A percentile compares a stretch with the other conserved stretches of the same genome.
These are phyloP conservation scores for Pseudachorutes palmiensis DNA, from an alignment of 1,140 invertebrate species.

Conservation along the genomic window DNA sequence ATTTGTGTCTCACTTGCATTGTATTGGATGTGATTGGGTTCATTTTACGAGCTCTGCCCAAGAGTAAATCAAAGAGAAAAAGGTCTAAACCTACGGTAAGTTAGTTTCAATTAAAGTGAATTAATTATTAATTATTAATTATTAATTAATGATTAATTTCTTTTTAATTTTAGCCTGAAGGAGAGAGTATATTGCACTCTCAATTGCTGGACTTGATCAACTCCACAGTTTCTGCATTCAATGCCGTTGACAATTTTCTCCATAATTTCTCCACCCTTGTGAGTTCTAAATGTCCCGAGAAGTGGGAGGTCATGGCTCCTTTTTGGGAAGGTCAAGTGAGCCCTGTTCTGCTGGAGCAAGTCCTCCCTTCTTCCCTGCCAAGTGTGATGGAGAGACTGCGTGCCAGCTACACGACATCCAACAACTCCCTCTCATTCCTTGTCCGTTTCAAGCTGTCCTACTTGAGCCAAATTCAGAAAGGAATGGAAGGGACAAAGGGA, in stretches of 20 bases:
- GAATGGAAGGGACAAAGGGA: too few relatives aligned
- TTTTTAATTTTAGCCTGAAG: constrained; percentile 1
- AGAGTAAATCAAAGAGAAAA: constrained; percentile 20
- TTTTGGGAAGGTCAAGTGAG: constrained; percentile 15
- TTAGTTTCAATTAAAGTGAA: neutral
- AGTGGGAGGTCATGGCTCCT: constrained; percentile 3
- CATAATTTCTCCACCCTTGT: neutral
- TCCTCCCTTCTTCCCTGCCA: constrained; percentile 23
- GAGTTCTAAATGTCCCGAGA: neutral
- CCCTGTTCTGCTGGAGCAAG: constrained; percentile 3
- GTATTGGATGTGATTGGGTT: constrained; percentile 20
- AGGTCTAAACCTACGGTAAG: constrained; percentile 1
- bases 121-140: neutral
- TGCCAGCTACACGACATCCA: constrained; percentile 12
- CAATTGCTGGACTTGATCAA: neutral
- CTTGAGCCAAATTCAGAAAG: neutral
- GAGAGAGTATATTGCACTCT: neutral
- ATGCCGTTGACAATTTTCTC: constrained; percentile 2
- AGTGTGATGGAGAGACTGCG: constrained; percentile 19
- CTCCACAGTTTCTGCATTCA: neutral
- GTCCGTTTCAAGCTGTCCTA: neutral
- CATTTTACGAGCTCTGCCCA: constrained; percentile 11
- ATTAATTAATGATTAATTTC: neutral
- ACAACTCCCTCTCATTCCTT: neutral
- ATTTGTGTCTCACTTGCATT: constrained; percentile 17